Percentiles rank a stretch among this genome's conserved stretches.
phyloP scores from a whole-genome alignment of 2,797 vertebrate species.

The Phyllotis vaccarum region DNA sequence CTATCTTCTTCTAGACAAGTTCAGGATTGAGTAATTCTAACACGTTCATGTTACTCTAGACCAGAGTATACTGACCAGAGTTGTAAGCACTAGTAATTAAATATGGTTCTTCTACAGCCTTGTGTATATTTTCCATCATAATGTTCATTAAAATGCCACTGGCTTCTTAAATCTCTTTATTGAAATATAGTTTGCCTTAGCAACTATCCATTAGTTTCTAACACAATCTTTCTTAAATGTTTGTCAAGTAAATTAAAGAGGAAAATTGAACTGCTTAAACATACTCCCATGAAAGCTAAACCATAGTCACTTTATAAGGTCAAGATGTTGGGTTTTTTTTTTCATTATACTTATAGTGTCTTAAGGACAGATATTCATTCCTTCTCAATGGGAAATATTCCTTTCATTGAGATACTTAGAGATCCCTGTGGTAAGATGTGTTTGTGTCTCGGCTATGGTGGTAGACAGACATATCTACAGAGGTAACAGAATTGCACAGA shows the following conservation, averaged over 20 bases:
- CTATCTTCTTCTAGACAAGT: background rate
- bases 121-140: background rate
- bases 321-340: background rate
- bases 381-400: background rate
- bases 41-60: background rate
- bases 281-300: background rate
- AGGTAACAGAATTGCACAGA: background rate
- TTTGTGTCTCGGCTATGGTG: background rate
- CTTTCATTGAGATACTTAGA: background rate
- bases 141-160: background rate
- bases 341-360: background rate
- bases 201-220: background rate
- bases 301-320: conserved; percentile 9
- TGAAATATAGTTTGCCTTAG: background rate
- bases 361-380: conserved; percentile 31
- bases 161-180: background rate
- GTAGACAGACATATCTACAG: background rate
- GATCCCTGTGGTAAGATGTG: background rate
- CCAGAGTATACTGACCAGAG: background rate
- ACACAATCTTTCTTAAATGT: background rate
- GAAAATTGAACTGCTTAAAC: background rate
- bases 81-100: background rate
- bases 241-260: background rate
- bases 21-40: background rate
- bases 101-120: background rate